These are phyloP conservation scores for Aromia moschata DNA, from an alignment of 2,888 invertebrate species.

Conservation along the genomic window DNA sequence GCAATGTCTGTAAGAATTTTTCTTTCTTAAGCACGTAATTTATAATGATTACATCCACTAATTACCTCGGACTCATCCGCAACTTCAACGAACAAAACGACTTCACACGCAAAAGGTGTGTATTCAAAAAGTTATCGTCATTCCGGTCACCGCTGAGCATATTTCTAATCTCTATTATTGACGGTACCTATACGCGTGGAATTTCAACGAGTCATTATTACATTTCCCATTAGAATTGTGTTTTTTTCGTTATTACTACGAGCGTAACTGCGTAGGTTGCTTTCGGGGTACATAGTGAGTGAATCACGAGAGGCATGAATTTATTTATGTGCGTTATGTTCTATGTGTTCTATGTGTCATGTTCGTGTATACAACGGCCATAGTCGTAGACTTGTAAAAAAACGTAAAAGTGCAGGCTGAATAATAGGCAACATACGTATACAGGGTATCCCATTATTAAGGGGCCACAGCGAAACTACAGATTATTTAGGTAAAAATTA, in stretches of 20 bases:
- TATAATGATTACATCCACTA: too few relatives aligned
- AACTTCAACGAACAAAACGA: too few relatives aligned
- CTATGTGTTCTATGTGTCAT: conserved; percentile 4
- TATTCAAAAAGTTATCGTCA: neutral
- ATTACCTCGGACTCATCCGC: too few relatives aligned
- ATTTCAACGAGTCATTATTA: conserved; percentile 7
- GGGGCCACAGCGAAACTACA: too few relatives aligned
- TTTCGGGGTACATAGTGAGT: neutral
- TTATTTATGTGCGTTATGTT: conserved; percentile 2
- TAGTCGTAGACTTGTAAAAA: too few relatives aligned
- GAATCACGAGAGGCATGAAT: conserved; percentile 12
- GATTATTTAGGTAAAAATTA: too few relatives aligned
- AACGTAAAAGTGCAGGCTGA: too few relatives aligned
- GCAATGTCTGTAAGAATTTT: too few relatives aligned
- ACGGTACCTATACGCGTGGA: conserved; percentile 9
- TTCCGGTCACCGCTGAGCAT: neutral
- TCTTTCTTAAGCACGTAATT: too few relatives aligned
- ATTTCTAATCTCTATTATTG: neutral
- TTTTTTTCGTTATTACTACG: conserved; percentile 15
- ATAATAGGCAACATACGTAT: too few relatives aligned
- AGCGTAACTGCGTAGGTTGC: conserved; percentile 7
- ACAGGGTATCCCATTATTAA: too few relatives aligned
- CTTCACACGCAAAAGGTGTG: too few relatives aligned
- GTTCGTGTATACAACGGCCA: neutral
- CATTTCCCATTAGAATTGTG: conserved; percentile 13